Evolutionary conservation across 2,888 invertebrate species (phyloP).

Genomic region (Drosophila percnosoma): DNA sequence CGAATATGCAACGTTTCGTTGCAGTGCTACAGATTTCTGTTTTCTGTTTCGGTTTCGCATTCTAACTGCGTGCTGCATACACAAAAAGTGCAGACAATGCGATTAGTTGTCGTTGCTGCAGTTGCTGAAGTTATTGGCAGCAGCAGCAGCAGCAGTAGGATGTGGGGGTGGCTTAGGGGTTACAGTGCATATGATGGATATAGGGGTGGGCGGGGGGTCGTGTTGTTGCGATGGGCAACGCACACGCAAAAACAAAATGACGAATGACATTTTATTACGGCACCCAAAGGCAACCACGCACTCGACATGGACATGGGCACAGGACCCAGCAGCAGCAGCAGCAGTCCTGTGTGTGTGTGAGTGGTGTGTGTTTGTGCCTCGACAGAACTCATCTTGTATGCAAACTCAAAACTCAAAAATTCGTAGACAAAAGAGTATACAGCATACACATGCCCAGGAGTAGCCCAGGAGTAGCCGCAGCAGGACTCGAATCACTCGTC

Average conservation of each 20-base stretch:
- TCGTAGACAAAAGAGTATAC: slow-evolving; percentile 78
- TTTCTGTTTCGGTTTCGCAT: slow-evolving; percentile 57
- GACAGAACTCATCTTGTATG: slow-evolving; percentile 81
- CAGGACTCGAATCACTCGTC: slow-evolving; percentile 14
- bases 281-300: slow-evolving; percentile 75
- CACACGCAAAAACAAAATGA: slow-evolving; percentile 81
- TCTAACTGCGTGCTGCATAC: slow-evolving; percentile 79
- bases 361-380: slow-evolving; percentile 32
- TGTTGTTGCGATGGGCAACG: slow-evolving; percentile 46
- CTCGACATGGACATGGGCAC: slow-evolving; percentile 13
- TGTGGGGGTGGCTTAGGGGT: neutral
- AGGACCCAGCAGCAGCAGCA: slow-evolving; percentile 13
- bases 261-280: slow-evolving; percentile 82
- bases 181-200: neutral
- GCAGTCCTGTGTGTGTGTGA: slow-evolving; percentile 1
- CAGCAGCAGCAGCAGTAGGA: slow-evolving; percentile 1
- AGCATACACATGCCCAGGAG: slow-evolving; percentile 45
- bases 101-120: slow-evolving; percentile 75
- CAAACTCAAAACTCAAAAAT: slow-evolving; percentile 81
- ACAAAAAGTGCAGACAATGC: slow-evolving; percentile 81
- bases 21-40: slow-evolving; percentile 37
- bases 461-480: slow-evolving; percentile 27
- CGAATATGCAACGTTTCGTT: slow-evolving; percentile 27
- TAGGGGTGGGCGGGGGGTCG: neutral
- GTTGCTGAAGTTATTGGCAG: slow-evolving; percentile 70